Evolutionary conservation across 2,797 vertebrate genomes (phyloP).

Genomic region (Rhinogobio ventralis): DNA sequence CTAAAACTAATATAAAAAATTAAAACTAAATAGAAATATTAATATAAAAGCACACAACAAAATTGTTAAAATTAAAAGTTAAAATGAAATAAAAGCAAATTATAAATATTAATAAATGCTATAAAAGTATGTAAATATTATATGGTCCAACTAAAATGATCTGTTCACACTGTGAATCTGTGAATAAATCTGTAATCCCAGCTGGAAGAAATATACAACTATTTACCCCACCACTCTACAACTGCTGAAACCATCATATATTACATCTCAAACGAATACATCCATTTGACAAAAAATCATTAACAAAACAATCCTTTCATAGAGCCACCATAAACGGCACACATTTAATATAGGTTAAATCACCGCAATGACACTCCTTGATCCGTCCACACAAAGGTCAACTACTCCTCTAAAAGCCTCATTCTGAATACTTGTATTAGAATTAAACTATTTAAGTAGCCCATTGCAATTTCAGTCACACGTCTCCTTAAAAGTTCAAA

Average conservation of each 20-base stretch:
- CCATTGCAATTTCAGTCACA: constrained; percentile 12
- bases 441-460: constrained; percentile 3
- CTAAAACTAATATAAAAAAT: not conserved
- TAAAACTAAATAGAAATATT: not conserved
- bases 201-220: not conserved
- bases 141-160: not conserved
- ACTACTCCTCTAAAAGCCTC: constrained; percentile 23
- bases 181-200: not conserved
- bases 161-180: too few species aligned
- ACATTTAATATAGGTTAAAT: not conserved
- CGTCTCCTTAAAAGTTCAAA: not conserved
- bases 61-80: not conserved
- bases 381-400: not conserved
- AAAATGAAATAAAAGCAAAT: not conserved
- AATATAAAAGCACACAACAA: not conserved
- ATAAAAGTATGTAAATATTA: too few species aligned
- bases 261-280: not conserved
- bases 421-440: constrained; percentile 1
- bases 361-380: not conserved
- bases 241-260: not conserved
- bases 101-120: not conserved
- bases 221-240: not conserved
- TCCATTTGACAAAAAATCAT: not conserved
- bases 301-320: not conserved
- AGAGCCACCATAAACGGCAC: not conserved